These are phyloP conservation scores for Petroica traversi DNA, from an alignment of 2,113 vertebrate species.

Conservation along the genomic window DNA sequence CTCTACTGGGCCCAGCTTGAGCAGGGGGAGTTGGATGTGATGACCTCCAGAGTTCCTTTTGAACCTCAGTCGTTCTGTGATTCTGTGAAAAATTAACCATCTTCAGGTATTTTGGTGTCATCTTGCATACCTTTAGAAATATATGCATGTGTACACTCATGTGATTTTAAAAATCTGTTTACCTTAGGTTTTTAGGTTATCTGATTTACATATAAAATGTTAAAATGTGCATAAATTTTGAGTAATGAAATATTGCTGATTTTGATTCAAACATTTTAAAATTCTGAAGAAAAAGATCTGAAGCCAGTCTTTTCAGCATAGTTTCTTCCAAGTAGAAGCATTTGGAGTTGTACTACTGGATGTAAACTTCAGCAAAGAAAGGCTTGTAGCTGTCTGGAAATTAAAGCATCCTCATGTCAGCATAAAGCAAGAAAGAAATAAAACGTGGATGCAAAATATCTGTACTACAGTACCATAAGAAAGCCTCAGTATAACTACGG, in stretches of 20 bases:
- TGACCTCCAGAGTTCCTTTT: slow-evolving; percentile 3
- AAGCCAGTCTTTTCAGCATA: background rate
- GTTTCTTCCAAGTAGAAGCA: background rate
- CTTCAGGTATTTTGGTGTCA: slow-evolving; percentile 4
- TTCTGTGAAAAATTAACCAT: slow-evolving; percentile 29
- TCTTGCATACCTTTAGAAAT: slow-evolving; percentile 46
- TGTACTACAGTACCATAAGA: background rate
- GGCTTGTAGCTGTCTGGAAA: background rate
- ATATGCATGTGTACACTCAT: slow-evolving; percentile 10
- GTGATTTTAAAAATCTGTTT: slow-evolving; percentile 18
- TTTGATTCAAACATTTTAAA: background rate
- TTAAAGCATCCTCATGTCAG: background rate
- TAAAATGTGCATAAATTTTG: slow-evolving; percentile 3
- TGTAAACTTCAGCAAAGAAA: background rate
- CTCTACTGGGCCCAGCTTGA: background rate
- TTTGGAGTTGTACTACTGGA: background rate
- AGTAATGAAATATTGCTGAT: background rate
- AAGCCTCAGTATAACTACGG: background rate
- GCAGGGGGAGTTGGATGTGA: background rate
- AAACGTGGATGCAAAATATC: background rate
- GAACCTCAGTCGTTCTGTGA: slow-evolving; percentile 12
- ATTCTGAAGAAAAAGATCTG: background rate
- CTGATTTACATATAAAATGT: background rate
- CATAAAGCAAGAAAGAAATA: background rate
- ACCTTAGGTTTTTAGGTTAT: slow-evolving; percentile 3